Base-by-base conservation (phyloP, 2,797 vertebrate genomes). In the Falco naumanni region DNA sequence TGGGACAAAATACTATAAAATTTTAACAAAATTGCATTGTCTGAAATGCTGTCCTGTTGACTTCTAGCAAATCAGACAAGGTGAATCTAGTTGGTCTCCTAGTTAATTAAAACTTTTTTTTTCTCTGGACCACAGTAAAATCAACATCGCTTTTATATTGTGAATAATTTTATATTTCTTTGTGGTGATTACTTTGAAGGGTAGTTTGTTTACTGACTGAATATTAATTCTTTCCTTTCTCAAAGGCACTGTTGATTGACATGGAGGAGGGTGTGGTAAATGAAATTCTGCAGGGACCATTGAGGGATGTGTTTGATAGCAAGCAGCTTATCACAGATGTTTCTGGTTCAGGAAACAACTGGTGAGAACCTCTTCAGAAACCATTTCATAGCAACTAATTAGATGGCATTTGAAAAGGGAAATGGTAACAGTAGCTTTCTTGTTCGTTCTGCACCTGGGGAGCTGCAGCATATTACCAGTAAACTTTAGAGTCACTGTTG, bases 301-400 rank as follows among this genome's bases (percentile, higher is more conserved):
- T 99, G 96, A 98, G 98, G 93, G 99, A 99, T 43, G 98, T 99
- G 60, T 99, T 99, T 95, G 99, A 99, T 97, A 99, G 98, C 97
- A 98, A 98, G 70, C 99, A 99, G 98, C 98, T 99, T 88, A 99
- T 99, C 97, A 99, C 99, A 72, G 99, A 99, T 93, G 99, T 99
- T 96, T 99, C 99, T 37, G 99, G 99, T 74, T 99, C 99, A 45
- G 99, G 99, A 74, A 99, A 99, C 98, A 99, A 99, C 98, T 99
- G 99, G 99, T 99, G 95, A 99, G 98, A 95, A 87, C 84, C 70
- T 94, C 94, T 97, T 97, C 66, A 89, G 94, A 94, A 70, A 75
- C n/a, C 53, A 93, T 79, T 89, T 96, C 88, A 84, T 90, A 75
- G 60, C 41, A 77, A 50, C 92, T 95, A 87, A 96, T 97, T 90